These are phyloP conservation scores for Dendrocincla fuliginosa DNA, from an alignment of 2,797 vertebrate species.

Conservation along the genomic window DNA sequence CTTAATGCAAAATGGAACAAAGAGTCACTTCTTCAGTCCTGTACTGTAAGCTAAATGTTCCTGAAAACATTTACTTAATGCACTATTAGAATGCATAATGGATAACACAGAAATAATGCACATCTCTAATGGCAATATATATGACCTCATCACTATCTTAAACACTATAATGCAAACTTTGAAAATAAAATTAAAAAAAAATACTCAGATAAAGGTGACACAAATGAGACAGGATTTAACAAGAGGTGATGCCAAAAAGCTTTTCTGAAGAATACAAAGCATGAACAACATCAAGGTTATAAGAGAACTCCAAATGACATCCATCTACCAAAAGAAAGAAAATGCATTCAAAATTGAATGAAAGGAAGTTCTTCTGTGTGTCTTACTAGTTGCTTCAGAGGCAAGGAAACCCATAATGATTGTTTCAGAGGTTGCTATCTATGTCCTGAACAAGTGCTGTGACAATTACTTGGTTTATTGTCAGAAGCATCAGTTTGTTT, in stretches of 20 bases:
- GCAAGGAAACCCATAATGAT: neutral
- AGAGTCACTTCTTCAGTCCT: neutral
- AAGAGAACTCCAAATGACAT: neutral
- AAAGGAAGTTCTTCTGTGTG: neutral
- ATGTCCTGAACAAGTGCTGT: neutral
- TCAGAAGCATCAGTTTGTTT: neutral
- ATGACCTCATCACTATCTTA: neutral
- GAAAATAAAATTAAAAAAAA: neutral
- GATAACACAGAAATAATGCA: neutral
- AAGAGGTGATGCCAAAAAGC: neutral
- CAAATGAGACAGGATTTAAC: neutral
- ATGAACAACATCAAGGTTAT: neutral
- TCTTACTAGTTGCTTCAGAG: neutral
- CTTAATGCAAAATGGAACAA: neutral
- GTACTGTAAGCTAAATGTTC: neutral
- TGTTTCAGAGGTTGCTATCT: neutral
- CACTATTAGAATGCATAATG: neutral
- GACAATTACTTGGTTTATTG: neutral
- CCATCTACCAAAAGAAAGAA: neutral
- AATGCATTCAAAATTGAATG: neutral
- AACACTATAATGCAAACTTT: neutral
- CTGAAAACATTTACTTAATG: neutral
- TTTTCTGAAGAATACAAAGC: neutral
- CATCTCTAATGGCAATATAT: neutral
- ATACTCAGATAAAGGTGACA: neutral